Percentiles rank a stretch among this genome's conserved stretches.
These are phyloP conservation scores for Corythaixoides concolor DNA, from an alignment of 2,113 vertebrate genomes.

Conservation along the genomic window DNA sequence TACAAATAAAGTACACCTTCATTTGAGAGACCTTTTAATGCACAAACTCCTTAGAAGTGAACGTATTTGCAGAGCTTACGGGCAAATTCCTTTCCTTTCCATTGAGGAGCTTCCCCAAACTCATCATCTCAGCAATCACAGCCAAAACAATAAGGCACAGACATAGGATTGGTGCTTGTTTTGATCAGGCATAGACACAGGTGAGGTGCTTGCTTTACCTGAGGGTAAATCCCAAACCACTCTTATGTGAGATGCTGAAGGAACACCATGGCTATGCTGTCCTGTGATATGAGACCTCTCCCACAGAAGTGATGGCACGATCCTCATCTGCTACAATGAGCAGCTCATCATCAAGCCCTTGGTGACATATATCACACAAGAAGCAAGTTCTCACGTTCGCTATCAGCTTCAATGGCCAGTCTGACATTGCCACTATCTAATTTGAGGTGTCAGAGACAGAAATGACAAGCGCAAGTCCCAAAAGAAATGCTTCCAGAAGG, in stretches of 20 bases:
- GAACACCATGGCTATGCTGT: neutral
- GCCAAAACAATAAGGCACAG: neutral
- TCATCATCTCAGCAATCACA: neutral
- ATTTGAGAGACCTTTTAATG: neutral
- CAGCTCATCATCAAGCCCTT: fast-evolving
- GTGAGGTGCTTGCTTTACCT: neutral
- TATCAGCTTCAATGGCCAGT: neutral
- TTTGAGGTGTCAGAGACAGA: neutral
- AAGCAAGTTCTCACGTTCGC: neutral
- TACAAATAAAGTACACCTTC: neutral
- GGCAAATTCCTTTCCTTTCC: neutral
- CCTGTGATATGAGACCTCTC: neutral
- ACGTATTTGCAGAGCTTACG: neutral
- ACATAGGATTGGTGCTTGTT: neutral
- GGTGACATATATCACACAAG: neutral
- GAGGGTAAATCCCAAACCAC: neutral
- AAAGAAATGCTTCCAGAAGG: neutral
- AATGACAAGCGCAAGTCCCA: neutral
- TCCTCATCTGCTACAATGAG: neutral
- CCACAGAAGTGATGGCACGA: neutral
- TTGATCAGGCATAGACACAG: neutral
- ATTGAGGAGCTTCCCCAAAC: neutral
- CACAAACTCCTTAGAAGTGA: neutral
- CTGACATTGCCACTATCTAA: neutral
- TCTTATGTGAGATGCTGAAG: fast-evolving